These are phyloP conservation scores for Accipiter virgatus DNA, from an alignment of 2,113 vertebrate species.

Conservation along the genomic window DNA sequence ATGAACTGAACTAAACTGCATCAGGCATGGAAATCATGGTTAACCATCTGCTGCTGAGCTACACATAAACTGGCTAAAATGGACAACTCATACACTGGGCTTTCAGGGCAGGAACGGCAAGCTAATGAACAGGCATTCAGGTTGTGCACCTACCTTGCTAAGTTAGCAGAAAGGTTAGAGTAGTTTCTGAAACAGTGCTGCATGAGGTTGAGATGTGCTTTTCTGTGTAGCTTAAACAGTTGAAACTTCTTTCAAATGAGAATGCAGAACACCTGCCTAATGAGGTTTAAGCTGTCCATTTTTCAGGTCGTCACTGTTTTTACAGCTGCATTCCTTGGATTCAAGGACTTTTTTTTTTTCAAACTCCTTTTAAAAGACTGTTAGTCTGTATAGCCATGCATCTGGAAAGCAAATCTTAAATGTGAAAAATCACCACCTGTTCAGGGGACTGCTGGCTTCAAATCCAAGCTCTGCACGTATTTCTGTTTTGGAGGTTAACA, in stretches of 20 bases:
- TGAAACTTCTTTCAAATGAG: not conserved
- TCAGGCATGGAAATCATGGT: not conserved
- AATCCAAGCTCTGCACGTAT: not conserved
- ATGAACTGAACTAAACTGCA: not conserved
- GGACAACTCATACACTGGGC: not conserved
- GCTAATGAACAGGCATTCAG: not conserved
- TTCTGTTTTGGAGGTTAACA: not conserved
- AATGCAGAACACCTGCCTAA: not conserved
- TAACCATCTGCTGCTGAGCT: not conserved
- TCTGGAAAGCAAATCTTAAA: not conserved
- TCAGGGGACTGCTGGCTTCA: not conserved
- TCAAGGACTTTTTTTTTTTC: not conserved
- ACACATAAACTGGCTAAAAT: fast-evolving
- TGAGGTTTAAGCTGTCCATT: not conserved
- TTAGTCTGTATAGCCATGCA: not conserved
- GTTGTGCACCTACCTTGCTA: too few relatives aligned
- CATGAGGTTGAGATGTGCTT: not conserved
- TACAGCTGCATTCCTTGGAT: not conserved
- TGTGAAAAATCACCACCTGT: not conserved
- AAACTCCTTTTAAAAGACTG: not conserved
- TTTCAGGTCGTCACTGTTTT: not conserved
- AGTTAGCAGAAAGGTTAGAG: not conserved
- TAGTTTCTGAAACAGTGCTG: not conserved
- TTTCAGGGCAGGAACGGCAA: fast-evolving
- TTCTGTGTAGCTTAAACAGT: not conserved